Evolutionary conservation across 2,888 invertebrate genomes (phyloP).

Genomic region (Heteropelma amictum): DNA sequence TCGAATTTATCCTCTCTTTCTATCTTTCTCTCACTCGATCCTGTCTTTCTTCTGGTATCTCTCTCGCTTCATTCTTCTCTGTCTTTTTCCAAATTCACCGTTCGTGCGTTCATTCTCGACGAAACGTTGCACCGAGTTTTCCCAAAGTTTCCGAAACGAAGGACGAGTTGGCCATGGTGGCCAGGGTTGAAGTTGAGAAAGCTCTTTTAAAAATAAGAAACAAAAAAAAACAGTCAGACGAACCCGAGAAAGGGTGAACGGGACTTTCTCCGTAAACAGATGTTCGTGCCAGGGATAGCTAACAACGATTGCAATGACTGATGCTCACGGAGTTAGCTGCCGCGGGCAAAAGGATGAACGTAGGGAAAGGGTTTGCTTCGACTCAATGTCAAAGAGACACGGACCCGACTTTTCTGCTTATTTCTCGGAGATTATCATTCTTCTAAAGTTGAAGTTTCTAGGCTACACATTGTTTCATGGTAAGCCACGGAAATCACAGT

Average conservation of each 20-base stretch:
- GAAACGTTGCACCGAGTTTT: slow-evolving; percentile 44
- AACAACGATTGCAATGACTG: slow-evolving; percentile 45
- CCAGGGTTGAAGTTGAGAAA: slow-evolving; percentile 23
- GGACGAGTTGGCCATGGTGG: slow-evolving; percentile 40
- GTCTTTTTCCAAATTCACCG: slow-evolving; percentile 31
- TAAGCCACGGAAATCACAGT: slow-evolving; percentile 1
- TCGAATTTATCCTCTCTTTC: slow-evolving; percentile 39
- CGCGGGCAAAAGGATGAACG: slow-evolving; percentile 25
- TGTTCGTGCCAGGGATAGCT: slow-evolving; percentile 54
- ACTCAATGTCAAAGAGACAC: slow-evolving; percentile 46
- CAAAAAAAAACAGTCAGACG: slow-evolving; percentile 23
- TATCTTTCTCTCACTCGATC: slow-evolving; percentile 31
- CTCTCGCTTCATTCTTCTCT: not conserved
- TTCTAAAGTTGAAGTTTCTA: slow-evolving; percentile 18
- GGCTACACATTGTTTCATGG: not conserved
- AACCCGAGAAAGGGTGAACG: slow-evolving; percentile 44
- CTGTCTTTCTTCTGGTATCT: not conserved
- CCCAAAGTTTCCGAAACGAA: slow-evolving; percentile 44
- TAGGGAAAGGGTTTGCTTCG: slow-evolving; percentile 1
- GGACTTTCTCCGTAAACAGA: slow-evolving; percentile 52
- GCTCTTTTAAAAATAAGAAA: slow-evolving; percentile 25
- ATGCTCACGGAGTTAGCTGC: slow-evolving; percentile 34
- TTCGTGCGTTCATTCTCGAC: slow-evolving; percentile 44
- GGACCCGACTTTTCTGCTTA: slow-evolving; percentile 53
- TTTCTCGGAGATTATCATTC: slow-evolving; percentile 58